Percentiles rank a stretch among this genome's conserved stretches.
Conservation (phyloP, 1,140 invertebrate genomes). For the Euschistus heros region DNA sequence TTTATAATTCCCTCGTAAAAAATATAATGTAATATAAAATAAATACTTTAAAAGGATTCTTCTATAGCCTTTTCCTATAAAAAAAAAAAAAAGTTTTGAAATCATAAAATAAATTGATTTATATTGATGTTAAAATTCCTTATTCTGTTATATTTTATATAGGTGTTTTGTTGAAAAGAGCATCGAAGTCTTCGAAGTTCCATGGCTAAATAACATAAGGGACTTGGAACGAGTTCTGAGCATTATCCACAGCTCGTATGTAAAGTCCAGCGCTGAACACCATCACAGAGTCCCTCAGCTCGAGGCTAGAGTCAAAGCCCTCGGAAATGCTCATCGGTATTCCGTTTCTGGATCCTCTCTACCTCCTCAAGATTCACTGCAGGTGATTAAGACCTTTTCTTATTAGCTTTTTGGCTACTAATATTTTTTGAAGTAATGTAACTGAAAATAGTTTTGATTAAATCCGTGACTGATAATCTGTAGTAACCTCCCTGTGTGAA, state of each 20-base stretch:
- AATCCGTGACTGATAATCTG: too few species aligned
- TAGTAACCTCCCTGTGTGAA: too few species aligned
- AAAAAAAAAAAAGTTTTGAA: not conserved
- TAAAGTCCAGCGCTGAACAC: constrained; percentile 36
- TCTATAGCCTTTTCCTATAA: too few species aligned
- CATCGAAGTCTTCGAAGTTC: constrained; percentile 38
- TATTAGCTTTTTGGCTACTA: too few species aligned
- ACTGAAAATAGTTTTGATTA: too few species aligned
- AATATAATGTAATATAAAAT: not conserved
- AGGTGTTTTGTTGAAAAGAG: constrained; percentile 39
- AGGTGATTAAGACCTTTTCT: too few species aligned
- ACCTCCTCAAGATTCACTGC: not conserved
- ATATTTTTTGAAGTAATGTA: too few species aligned
- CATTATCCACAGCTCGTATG: constrained; percentile 42
- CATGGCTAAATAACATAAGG: constrained; percentile 36
- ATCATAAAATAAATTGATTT: not conserved
- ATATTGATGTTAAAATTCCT: not conserved
- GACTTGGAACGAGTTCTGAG: constrained; percentile 46
- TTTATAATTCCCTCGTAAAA: too few species aligned
- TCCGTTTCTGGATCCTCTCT: constrained; percentile 12
- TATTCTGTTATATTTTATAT: constrained; percentile 13
- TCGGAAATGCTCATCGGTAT: constrained; percentile 13
- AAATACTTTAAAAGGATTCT: not conserved
- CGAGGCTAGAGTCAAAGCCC: constrained; percentile 22
- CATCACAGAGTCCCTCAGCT: constrained; percentile 29